phyloP scores from a whole-genome alignment of 2,888 invertebrate species.

The Heliconius erato region DNA sequence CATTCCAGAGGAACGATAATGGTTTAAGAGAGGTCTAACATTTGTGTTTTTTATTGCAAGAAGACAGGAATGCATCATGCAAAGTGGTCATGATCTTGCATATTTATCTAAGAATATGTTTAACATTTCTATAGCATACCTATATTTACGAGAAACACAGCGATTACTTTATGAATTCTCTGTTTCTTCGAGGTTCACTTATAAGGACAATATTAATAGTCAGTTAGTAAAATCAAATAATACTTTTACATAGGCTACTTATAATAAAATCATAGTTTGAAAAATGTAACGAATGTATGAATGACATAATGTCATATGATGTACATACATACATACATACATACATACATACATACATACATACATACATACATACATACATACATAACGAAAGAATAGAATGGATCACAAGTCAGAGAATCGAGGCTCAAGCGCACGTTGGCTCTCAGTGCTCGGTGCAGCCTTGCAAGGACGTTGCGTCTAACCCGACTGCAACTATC shows the following conservation, averaged over 20 bases:
- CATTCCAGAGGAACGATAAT: constrained; percentile 29
- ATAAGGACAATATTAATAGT: too few species aligned
- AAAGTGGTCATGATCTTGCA: constrained; percentile 9
- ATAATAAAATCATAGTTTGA: neutral
- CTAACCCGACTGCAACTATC: constrained; percentile 73
- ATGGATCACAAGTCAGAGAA: constrained; percentile 56
- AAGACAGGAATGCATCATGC: constrained; percentile 3
- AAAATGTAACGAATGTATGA: neutral
- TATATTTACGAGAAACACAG: neutral
- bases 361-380: neutral
- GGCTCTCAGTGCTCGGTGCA: constrained; percentile 63
- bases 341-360: too few species aligned
- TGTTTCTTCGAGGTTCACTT: neutral
- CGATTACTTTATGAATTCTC: neutral
- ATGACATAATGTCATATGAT: neutral
- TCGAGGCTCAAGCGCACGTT: constrained; percentile 64
- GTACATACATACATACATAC: neutral
- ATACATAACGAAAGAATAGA: constrained; percentile 28
- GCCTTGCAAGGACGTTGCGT: constrained; percentile 84
- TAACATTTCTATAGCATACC: neutral
- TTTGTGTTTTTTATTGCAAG: constrained; percentile 19
- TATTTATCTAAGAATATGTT: neutral
- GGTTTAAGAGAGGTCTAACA: constrained; percentile 12
- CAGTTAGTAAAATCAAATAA: too few species aligned
- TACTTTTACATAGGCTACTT: too few species aligned